A percentile compares a stretch with the other conserved stretches of the same genome.
phyloP scores from a whole-genome alignment of 2,113 vertebrate species.

The Xiphias gladius region DNA sequence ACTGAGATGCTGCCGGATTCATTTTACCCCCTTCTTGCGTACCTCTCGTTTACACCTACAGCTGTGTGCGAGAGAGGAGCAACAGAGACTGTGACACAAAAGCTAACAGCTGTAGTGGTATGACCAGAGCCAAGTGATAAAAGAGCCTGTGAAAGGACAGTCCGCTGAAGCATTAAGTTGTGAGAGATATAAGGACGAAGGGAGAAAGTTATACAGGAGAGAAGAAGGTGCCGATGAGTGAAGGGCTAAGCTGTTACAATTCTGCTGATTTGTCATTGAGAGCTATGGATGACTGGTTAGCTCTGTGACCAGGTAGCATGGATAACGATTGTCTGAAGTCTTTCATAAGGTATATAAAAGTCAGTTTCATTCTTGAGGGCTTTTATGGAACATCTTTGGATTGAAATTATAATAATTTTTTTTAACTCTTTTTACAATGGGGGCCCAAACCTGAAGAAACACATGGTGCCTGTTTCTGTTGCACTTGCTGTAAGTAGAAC shows the following conservation, averaged over 20 bases:
- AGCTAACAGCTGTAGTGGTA: constrained; percentile 34
- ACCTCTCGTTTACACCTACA: constrained; percentile 17
- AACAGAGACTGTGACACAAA: constrained; percentile 1
- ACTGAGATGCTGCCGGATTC: not conserved
- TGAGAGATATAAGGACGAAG: constrained; percentile 4
- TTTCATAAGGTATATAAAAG: not conserved
- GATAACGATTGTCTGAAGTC: constrained; percentile 14
- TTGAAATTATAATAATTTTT: not conserved
- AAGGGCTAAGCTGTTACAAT: constrained; percentile 30
- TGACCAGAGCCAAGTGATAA: constrained; percentile 6
- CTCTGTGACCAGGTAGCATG: not conserved
- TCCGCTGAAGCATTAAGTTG: constrained; percentile 23
- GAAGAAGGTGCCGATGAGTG: constrained; percentile 26
- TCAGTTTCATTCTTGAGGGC: constrained; percentile 1
- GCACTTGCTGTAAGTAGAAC: not conserved
- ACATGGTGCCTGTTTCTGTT: not conserved
- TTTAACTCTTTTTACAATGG: not conserved
- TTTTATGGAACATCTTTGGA: not conserved
- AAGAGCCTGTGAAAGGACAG: constrained; percentile 11
- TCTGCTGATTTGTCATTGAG: constrained; percentile 23
- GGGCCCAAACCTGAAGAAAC: not conserved
- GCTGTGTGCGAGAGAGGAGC: not conserved
- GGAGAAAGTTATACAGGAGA: constrained; percentile 15
- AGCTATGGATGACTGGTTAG: constrained; percentile 10
- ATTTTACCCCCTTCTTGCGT: constrained; percentile 23